Conservation (phyloP, 2,888 invertebrate genomes). For the Cerceris ruficornis region DNA sequence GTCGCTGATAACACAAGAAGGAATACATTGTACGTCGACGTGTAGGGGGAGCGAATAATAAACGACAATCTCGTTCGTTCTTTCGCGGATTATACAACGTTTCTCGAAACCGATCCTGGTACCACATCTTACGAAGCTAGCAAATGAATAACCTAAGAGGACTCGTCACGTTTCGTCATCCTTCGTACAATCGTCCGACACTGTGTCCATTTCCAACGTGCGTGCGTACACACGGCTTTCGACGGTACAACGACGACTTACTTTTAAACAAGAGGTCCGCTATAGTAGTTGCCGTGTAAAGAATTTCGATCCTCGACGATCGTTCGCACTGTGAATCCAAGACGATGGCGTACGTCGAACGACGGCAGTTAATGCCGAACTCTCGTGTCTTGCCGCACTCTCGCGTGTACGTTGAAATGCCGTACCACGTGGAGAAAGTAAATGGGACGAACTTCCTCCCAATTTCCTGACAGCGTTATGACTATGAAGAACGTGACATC, state of each 20-base stretch:
- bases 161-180: conserved; percentile 58
- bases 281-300: conserved; percentile 65
- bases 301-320: conserved; percentile 65
- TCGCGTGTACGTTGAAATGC: background rate
- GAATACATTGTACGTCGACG: background rate
- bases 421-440: conserved; percentile 29
- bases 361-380: background rate
- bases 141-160: conserved; percentile 34
- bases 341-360: conserved; percentile 27
- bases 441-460: conserved; percentile 24
- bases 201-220: conserved; percentile 42
- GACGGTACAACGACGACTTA: conserved; percentile 59
- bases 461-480: conserved; percentile 47
- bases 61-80: conserved; percentile 1
- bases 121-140: conserved; percentile 22
- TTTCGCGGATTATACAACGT: background rate
- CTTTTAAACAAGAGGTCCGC: conserved; percentile 65
- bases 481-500: conserved; percentile 52
- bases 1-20: background rate
- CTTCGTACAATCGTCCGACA: conserved; percentile 29
- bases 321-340: conserved; percentile 31
- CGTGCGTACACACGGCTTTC: conserved; percentile 27
- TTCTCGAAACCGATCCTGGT: conserved; percentile 37
- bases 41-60: background rate
- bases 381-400: conserved; percentile 13